Conservation (phyloP, 2,113 vertebrate genomes). For the Pagrus major region DNA sequence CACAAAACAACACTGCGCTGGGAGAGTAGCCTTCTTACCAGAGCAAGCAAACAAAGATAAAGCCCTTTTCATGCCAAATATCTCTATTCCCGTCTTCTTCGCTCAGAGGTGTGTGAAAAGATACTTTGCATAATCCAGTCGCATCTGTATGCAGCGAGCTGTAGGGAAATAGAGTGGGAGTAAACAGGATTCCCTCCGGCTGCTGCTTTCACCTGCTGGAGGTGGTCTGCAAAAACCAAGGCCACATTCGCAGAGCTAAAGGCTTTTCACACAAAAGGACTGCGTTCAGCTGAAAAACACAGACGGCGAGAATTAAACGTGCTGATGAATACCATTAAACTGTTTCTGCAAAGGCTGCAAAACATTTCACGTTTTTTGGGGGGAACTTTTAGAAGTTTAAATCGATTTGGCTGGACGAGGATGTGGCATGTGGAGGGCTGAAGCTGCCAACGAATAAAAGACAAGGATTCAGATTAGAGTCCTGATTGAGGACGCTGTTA, state of each 20-base stretch:
- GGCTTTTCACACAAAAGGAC: constrained; percentile 29
- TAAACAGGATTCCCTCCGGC: constrained; percentile 52
- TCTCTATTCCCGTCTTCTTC: constrained; percentile 30
- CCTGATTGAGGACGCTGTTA: too few species aligned
- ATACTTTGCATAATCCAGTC: constrained; percentile 64
- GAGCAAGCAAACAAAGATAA: constrained; percentile 50
- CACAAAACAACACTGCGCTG: constrained; percentile 9
- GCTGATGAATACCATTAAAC: constrained; percentile 54
- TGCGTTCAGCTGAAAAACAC: constrained; percentile 20
- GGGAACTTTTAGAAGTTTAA: constrained; percentile 21
- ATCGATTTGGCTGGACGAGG: not conserved
- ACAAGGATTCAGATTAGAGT: too few species aligned
- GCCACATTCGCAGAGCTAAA: constrained; percentile 35
- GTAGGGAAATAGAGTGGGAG: constrained; percentile 16
- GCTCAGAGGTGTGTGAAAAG: constrained; percentile 42
- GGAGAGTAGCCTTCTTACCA: constrained; percentile 1
- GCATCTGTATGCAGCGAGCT: constrained; percentile 5
- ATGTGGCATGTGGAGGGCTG: too few species aligned
- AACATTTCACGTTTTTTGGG: constrained; percentile 46
- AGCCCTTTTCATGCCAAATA: constrained; percentile 44
- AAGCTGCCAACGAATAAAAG: too few species aligned
- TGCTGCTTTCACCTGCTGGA: constrained; percentile 64
- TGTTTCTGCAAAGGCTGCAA: constrained; percentile 41
- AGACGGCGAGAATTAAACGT: constrained; percentile 47
- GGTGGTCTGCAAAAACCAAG: constrained; percentile 51